Evolutionary conservation across 2,113 vertebrate species (phyloP), one percentile per base, ranked within the genome.

Genomic region (Neodon shergylaensis): DNA sequence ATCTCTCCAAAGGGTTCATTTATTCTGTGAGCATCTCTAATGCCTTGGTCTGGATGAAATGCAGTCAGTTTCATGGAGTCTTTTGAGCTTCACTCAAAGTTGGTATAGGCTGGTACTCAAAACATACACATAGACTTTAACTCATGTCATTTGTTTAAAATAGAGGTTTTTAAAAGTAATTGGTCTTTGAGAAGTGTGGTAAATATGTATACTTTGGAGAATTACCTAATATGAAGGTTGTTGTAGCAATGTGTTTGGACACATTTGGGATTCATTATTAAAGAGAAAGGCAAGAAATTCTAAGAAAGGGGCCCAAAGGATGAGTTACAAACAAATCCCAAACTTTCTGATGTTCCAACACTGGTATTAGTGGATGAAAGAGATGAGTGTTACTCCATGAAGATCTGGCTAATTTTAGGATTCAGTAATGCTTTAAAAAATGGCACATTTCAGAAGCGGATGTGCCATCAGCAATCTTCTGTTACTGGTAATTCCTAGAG

Each of bases 161-260:
- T 83, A 61, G 24, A 92, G 39, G 44, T 68, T 63, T 92, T 90
- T 77, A 42, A 85, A 90, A 84, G 26, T 94, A 89, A 94, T 66
- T 19, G 74, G 76, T 36, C 36, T 52, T 39, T 13, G 72, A 58
- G 74, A 84, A 94, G n/a, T 72, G 33, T 90, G 72, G 17, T 73
- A 90, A 84, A 42, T 63, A 68, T 24, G 66, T 26, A 49, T 17
- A 74, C 0, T 39, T 10, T 0, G 14, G 36, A 73, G 36, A 81
- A 85, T 0, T 63, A 81, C 31, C 44, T 88, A 78, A 17, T 88
- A 52, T 47, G 26, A 68, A 79, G 52, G 26, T 52, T 84, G 79
- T 22, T 49, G 61, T 73, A 68, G 39, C 83, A 76, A 93, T 19
- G 33, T n/a, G 86, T 91, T 65, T 77, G 65, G 76, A 81, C 33